Evolutionary conservation across 2,113 vertebrate species (phyloP).

Genomic region (Struthio camelus): DNA sequence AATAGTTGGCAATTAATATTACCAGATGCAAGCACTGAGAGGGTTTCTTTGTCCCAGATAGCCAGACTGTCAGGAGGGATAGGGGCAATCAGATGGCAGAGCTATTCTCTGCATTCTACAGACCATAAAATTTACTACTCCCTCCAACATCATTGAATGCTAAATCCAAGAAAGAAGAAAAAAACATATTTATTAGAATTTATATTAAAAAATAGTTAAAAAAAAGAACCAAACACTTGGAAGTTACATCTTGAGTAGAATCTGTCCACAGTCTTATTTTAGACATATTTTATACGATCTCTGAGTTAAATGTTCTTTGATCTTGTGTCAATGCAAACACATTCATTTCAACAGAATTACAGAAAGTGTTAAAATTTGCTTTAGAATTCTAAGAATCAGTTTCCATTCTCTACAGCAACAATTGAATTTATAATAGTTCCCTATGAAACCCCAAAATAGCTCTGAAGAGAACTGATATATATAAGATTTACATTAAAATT

Average conservation of each 20-base stretch:
- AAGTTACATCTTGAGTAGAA: background rate
- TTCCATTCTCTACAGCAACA: background rate
- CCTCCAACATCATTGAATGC: background rate
- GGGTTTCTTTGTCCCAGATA: background rate
- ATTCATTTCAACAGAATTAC: background rate
- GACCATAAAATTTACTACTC: background rate
- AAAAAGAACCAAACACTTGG: background rate
- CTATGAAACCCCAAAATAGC: background rate
- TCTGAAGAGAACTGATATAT: background rate
- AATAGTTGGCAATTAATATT: background rate
- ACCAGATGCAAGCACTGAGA: background rate
- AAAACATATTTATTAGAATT: background rate
- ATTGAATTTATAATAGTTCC: background rate
- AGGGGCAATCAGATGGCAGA: background rate
- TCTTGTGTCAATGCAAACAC: background rate
- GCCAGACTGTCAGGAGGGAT: background rate
- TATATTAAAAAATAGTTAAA: background rate
- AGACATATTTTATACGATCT: background rate
- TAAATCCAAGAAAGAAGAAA: background rate
- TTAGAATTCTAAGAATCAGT: background rate
- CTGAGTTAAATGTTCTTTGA: background rate
- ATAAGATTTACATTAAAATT: background rate
- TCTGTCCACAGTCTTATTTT: background rate
- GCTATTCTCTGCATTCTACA: background rate
- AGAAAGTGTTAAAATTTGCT: background rate